Conservation (phyloP, 2,113 vertebrate genomes). For the Boleophthalmus pectinirostris region DNA sequence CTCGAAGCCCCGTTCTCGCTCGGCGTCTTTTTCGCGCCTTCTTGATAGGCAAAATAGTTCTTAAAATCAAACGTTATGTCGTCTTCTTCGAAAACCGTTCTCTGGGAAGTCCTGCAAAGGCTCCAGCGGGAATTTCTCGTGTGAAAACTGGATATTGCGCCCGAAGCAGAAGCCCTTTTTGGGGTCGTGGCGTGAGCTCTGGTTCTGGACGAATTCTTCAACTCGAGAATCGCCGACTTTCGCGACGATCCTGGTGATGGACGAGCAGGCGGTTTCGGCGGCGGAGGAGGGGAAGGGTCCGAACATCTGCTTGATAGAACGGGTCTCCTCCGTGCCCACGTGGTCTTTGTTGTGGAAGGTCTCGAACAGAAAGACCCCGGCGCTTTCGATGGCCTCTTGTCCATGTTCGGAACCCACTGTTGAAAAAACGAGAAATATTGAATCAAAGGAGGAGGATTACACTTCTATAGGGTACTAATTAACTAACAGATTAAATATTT, state of each 20-base stretch:
- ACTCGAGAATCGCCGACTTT: constrained; percentile 78
- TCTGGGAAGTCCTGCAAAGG: constrained; percentile 81
- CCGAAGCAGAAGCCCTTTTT: constrained; percentile 78
- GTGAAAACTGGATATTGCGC: constrained; percentile 88
- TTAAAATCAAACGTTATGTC: constrained; percentile 81
- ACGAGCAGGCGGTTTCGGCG: constrained; percentile 82
- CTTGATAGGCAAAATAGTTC: constrained; percentile 83
- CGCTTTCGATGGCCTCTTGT: constrained; percentile 88
- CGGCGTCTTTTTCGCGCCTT: constrained; percentile 59
- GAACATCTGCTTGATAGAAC: constrained; percentile 93
- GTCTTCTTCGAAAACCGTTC: constrained; percentile 59
- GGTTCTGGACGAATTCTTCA: constrained; percentile 78
- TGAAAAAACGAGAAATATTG: constrained; percentile 10
- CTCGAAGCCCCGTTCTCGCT: constrained; percentile 65
- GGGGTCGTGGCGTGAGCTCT: constrained; percentile 65
- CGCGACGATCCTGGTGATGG: constrained; percentile 80
- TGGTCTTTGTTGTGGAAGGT: constrained; percentile 86
- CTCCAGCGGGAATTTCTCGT: constrained; percentile 89
- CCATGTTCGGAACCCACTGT: constrained; percentile 90
- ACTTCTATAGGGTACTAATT: too few species aligned
- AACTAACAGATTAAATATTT: too few species aligned
- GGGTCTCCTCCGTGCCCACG: constrained; percentile 87
- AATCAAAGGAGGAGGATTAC: too few species aligned
- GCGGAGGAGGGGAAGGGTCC: constrained; percentile 91
- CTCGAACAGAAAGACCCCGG: constrained; percentile 91